A percentile compares a stretch with the other conserved stretches of the same genome.
These are phyloP conservation scores for Battus philenor DNA, from an alignment of 1,140 invertebrate genomes.

Conservation along the genomic window DNA sequence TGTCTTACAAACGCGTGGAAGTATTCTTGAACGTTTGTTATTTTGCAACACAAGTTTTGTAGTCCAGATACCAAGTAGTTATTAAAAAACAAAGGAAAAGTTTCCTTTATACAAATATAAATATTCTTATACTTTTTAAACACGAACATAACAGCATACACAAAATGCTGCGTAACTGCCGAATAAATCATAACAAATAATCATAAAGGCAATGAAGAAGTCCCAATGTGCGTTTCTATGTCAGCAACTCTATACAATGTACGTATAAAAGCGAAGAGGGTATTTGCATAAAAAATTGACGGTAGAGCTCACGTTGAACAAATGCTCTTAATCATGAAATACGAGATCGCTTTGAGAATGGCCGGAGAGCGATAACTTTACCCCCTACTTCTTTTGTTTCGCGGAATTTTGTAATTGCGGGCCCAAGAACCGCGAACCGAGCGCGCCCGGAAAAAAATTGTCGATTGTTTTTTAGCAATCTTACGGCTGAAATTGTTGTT, in stretches of 20 bases:
- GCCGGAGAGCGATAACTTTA: constrained; percentile 21
- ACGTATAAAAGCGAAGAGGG: constrained; percentile 17
- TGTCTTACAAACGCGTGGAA: too few relatives aligned
- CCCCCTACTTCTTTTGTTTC: constrained; percentile 15
- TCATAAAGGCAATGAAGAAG: constrained; percentile 8
- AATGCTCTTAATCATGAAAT: constrained; percentile 45
- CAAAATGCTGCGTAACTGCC: constrained; percentile 3
- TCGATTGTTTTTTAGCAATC: constrained; percentile 10
- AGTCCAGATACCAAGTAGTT: too few relatives aligned
- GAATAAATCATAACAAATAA: constrained; percentile 13
- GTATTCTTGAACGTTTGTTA: too few relatives aligned
- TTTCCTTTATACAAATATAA: too few relatives aligned
- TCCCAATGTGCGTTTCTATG: constrained; percentile 18
- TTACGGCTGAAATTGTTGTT: constrained; percentile 8
- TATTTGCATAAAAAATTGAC: constrained; percentile 47
- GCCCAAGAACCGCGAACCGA: background rate
- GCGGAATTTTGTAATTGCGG: background rate
- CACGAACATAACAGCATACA: too few relatives aligned
- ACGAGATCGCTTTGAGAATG: constrained; percentile 30
- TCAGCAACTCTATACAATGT: background rate
- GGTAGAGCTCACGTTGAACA: constrained; percentile 21
- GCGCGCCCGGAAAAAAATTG: background rate
- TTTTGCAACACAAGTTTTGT: too few relatives aligned
- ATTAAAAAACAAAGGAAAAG: too few relatives aligned
- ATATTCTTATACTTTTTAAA: too few relatives aligned